Conservation (phyloP, 2,797 vertebrate genomes). For the Acropternis orthonyx region DNA sequence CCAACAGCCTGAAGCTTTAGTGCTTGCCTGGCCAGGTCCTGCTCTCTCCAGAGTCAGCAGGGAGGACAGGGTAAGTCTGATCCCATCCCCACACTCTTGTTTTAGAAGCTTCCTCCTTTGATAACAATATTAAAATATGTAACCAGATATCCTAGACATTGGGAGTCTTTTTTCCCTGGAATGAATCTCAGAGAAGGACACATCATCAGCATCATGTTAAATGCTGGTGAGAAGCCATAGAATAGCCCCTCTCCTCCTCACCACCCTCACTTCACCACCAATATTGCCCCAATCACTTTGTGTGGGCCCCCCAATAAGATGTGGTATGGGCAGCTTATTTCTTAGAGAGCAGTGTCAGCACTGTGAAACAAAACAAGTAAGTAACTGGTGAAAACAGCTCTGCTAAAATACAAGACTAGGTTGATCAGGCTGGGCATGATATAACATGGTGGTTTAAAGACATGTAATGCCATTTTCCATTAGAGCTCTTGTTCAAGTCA, state of each 20-base stretch:
- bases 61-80: not conserved
- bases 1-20: not conserved
- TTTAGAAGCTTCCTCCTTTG: not conserved
- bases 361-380: not conserved
- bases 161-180: not conserved
- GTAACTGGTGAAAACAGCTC: not conserved
- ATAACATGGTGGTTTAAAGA: not conserved
- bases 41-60: not conserved
- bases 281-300: not conserved
- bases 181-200: not conserved
- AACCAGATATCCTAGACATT: not conserved
- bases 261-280: too few species aligned
- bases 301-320: not conserved
- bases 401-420: not conserved
- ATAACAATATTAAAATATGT: not conserved
- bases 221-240: not conserved
- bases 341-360: not conserved
- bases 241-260: not conserved
- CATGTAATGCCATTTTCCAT: constrained; percentile 15
- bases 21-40: not conserved
- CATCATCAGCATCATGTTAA: not conserved
- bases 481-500: not conserved
- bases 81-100: not conserved
- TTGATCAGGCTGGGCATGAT: not conserved
- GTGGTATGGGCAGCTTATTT: not conserved